phyloP scores from a whole-genome alignment of 2,888 invertebrate species.

The Cephus spinipes region DNA sequence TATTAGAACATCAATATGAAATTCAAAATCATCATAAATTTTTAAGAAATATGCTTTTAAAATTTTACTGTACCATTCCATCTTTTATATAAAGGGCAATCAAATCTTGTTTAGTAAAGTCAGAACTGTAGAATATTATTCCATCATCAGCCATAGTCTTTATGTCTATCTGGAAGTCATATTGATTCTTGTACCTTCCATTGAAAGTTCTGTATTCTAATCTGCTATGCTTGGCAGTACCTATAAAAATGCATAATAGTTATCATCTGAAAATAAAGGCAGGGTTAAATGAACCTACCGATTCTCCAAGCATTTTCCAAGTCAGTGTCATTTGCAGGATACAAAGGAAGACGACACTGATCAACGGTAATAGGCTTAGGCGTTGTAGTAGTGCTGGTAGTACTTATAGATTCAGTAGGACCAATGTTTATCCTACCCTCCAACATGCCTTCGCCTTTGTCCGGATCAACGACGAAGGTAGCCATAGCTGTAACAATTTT shows the following conservation, averaged over 20 bases:
- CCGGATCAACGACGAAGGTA: no score
- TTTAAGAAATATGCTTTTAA: background rate
- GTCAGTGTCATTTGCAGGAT: conserved; percentile 69
- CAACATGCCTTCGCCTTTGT: background rate
- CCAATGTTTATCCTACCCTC: background rate
- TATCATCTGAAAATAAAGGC: background rate
- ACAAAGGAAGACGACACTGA: conserved; percentile 69
- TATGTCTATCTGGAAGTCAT: conserved; percentile 83
- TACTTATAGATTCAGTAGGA: background rate
- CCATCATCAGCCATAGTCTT: conserved; percentile 83
- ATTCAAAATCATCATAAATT: background rate
- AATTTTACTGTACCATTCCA: conserved; percentile 72
- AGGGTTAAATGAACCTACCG: conserved; percentile 65
- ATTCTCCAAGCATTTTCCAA: conserved; percentile 73
- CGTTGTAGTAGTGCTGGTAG: conserved; percentile 36
- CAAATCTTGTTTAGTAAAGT: conserved; percentile 73
- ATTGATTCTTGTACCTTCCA: conserved; percentile 74
- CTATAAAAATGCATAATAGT: conserved; percentile 59
- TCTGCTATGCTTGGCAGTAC: conserved; percentile 77
- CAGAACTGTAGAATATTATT: conserved; percentile 85
- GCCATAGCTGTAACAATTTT: conserved; percentile 24
- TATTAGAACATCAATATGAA: background rate
- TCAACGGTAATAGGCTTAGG: conserved; percentile 53
- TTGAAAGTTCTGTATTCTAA: conserved; percentile 75
- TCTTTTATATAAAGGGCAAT: conserved; percentile 81